Conservation (phyloP, 2,113 vertebrate species). For the Pseudorectes ferrugineus region DNA sequence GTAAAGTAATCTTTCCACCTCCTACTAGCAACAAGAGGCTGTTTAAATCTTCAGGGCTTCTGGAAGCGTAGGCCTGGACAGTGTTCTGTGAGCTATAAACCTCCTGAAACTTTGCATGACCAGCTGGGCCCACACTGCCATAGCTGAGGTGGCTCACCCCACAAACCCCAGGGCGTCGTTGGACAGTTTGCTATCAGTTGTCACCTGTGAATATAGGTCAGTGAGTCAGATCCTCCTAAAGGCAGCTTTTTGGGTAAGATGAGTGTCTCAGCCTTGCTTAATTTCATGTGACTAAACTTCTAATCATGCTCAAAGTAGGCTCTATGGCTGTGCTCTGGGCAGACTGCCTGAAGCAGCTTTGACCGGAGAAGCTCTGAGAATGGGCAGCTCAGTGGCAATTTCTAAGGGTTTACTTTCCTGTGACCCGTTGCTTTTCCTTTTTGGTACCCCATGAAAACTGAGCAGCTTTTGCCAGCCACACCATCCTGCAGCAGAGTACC, state of each 20-base stretch:
- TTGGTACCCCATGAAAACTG: not conserved
- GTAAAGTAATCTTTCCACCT: not conserved
- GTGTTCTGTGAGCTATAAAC: not conserved
- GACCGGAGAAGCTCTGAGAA: not conserved
- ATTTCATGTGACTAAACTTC: not conserved
- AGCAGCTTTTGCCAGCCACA: not conserved
- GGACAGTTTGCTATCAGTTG: not conserved
- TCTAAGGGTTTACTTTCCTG: not conserved
- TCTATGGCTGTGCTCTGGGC: not conserved
- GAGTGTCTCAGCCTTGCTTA: not conserved
- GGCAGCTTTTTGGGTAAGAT: not conserved
- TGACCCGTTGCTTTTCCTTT: not conserved
- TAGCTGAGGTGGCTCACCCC: not conserved
- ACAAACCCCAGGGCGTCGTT: not conserved
- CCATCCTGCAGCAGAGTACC: not conserved
- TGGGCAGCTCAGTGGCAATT: not conserved
- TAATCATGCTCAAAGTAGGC: not conserved
- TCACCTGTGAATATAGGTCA: not conserved
- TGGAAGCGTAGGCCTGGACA: not conserved
- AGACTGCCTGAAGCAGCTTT: not conserved
- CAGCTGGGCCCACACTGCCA: rapidly evolving
- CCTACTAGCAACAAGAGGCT: not conserved
- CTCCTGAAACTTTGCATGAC: not conserved
- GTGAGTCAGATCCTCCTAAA: not conserved
- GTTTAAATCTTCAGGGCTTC: not conserved